Base-by-base conservation (phyloP, 2,888 invertebrate species). In the Orchesella flavescens region DNA sequence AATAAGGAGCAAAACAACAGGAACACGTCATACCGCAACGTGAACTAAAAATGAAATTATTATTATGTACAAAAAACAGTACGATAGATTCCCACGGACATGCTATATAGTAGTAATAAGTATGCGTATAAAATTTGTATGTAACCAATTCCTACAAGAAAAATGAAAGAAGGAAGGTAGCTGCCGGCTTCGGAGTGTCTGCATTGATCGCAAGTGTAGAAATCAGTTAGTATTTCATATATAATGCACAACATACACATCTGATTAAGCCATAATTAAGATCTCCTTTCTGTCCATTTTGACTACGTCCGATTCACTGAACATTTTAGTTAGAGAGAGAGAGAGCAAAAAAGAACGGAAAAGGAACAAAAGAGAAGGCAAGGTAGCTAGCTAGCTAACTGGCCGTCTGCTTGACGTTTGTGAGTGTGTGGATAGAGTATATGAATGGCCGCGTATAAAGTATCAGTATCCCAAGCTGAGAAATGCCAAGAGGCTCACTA, bases 231-330 rank as follows among this genome's bases (percentile, higher is more conserved):
- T 74, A 61, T 63, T 74, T 10, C 63, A 63, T 17, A 12, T 59
- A 34, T 57, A 57, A 57, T 63, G 63, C 63, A 63, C 13, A 63
- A 5, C 44, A 63, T 65, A 19, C 53, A 46, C 17, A 24, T 68
- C 61, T 65, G 82, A 82, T 82, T 76, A 82, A 63, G 71, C 53
- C 69, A 76, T 82, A 82, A 82, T 82, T 82, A 82, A 82, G 82
- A 82, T 71, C 69, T 82, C 66, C 69, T 69, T 34, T 73, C 74
- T 76, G 82, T 82, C 76, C 76, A 76, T 82, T 76, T 82, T 76
- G 69, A 74, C 69, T 61, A 81, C 19, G 69, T 61, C 49, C 49
- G 77, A 77, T 57, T 77, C 68, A 69, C 44, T 68, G 77, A 72
- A 55, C 75, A 75, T 75, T 75, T 74, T 43, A 46, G 61, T 74